Base-by-base conservation (phyloP, 2,797 vertebrate genomes). In the Gobio occitaniae region DNA sequence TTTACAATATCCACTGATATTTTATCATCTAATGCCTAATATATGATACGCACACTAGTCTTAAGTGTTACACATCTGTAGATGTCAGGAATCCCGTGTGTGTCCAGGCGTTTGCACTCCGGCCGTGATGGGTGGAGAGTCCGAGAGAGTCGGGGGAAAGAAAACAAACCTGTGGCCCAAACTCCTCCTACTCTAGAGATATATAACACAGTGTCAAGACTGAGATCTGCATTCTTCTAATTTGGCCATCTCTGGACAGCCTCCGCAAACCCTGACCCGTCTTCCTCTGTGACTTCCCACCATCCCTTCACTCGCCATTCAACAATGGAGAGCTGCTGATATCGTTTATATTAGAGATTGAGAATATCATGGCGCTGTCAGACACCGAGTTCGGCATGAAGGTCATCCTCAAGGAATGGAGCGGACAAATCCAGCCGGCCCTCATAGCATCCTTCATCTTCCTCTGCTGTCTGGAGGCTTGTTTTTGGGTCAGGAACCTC, bases 381-480 rank as follows among this genome's bases (percentile, higher is more conserved):
- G 91, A 95, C 41, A 4, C 88, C 32, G 94, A 94, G 74, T 92
- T 92, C 84, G 91, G 86, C 36, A 85, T 90, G 87, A 91, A 92
- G 70, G 87, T 87, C 90, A 91, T 85, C 91, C 90, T 90, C 84
- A 94, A 87, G 81, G 94, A 94, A 63, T 96, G 94, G 95, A 92
- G 92, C 5, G 90, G 92, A 86, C 93, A 94, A 86, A 87, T 95
- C 69, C 95, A 94, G 82, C 94, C 94, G 0, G 94, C 93, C 84
- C 90, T 96, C 63, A 85, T 96, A 0, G 89, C 92, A 16, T 91
- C 90, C 1, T 92, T 95, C 4, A 16, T 95, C 59, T 94, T 96
- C 70, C 93, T 96, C 63, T 89, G 94, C 90, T 95, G 92, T 81
- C 90, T 95, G 76, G 91, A 95, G 92, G 92, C 92, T 56, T 92